Conservation (phyloP, 2,113 vertebrate genomes). For the Tachysurus vachellii region DNA sequence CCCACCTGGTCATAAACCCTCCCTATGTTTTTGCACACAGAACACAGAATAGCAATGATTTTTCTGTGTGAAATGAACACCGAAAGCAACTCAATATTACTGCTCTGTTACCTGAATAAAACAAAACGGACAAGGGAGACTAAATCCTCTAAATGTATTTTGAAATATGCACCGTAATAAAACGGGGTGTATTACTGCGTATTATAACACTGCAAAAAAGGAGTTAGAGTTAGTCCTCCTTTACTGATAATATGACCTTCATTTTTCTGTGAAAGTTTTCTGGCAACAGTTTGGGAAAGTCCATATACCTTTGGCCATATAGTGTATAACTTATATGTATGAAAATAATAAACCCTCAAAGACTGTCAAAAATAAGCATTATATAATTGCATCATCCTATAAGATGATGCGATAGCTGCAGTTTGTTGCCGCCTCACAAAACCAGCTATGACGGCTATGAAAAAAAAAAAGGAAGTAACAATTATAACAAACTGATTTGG, state of each 20-base stretch:
- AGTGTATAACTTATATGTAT: background rate
- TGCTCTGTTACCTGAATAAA: background rate
- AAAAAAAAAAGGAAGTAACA: background rate
- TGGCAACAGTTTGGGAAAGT: background rate
- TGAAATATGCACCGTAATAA: background rate
- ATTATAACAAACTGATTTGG: no score
- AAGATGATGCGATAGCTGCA: background rate
- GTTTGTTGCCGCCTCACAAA: background rate
- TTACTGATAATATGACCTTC: background rate
- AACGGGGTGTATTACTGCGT: background rate
- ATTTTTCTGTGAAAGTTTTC: background rate
- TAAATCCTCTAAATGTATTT: background rate
- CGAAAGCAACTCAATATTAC: background rate
- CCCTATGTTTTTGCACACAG: background rate
- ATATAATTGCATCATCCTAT: background rate
- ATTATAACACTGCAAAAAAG: background rate
- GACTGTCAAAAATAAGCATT: background rate
- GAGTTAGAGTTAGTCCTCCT: background rate
- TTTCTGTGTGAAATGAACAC: background rate
- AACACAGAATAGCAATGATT: background rate
- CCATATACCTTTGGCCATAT: background rate
- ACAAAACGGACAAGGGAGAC: background rate
- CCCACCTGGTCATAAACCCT: constrained; percentile 4
- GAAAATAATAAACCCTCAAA: background rate
- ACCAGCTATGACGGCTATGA: no score